Conservation (phyloP, 2,113 vertebrate genomes). For the Psilopsiagon aurifrons region DNA sequence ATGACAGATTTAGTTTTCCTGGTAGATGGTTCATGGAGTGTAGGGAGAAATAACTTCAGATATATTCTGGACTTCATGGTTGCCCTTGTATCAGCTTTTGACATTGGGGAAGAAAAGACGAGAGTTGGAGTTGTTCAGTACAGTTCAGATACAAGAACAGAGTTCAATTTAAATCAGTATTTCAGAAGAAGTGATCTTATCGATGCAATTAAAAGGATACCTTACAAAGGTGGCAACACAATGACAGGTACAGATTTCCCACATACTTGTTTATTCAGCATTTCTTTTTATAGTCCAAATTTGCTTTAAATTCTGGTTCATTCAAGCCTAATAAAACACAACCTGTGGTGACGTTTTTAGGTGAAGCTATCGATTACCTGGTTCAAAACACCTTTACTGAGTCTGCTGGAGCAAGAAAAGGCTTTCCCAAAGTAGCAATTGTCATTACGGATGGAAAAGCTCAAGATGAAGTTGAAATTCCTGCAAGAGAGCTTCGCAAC, state of each 20-base stretch:
- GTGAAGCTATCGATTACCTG: slow-evolving; percentile 86
- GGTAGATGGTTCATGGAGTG: slow-evolving; percentile 92
- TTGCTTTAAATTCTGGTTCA: background rate
- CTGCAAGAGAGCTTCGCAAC: slow-evolving; percentile 84
- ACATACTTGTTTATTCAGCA: background rate
- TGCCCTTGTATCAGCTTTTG: slow-evolving; percentile 87
- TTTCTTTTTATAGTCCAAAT: background rate
- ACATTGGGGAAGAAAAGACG: slow-evolving; percentile 88
- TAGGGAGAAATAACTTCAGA: slow-evolving; percentile 88
- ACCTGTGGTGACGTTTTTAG: slow-evolving; percentile 66
- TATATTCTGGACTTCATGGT: slow-evolving; percentile 86
- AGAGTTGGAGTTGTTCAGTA: slow-evolving; percentile 93
- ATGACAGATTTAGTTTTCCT: slow-evolving; percentile 89
- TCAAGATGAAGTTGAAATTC: slow-evolving; percentile 85
- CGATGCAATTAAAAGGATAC: slow-evolving; percentile 85
- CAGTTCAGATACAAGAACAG: slow-evolving; percentile 83
- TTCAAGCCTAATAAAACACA: background rate
- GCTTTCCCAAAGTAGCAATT: slow-evolving; percentile 91
- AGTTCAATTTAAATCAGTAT: slow-evolving; percentile 88
- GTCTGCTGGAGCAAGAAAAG: slow-evolving; percentile 83
- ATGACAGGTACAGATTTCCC: slow-evolving; percentile 83
- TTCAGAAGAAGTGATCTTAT: slow-evolving; percentile 81
- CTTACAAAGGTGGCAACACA: slow-evolving; percentile 89
- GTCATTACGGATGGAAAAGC: slow-evolving; percentile 92
- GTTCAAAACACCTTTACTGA: slow-evolving; percentile 85